phyloP scores from a whole-genome alignment of 2,113 vertebrate species.

The Ctenodactylus gundi region DNA sequence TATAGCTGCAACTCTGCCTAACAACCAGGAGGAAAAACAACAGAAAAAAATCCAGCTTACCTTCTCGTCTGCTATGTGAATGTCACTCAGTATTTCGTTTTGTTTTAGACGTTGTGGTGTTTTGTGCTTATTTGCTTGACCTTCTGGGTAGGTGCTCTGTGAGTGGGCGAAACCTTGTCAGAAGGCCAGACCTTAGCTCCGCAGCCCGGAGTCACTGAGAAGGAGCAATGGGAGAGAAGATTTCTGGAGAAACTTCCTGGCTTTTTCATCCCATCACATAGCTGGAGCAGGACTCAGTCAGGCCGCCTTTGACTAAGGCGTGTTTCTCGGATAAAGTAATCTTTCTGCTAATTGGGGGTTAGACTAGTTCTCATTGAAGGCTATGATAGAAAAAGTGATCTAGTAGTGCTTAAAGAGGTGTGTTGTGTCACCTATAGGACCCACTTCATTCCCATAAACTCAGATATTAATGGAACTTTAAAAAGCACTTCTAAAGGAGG shows the following conservation, averaged over 20 bases:
- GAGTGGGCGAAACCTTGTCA: neutral
- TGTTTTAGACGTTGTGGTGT: neutral
- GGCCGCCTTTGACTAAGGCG: neutral
- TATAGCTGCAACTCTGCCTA: constrained; percentile 10
- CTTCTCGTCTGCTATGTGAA: neutral
- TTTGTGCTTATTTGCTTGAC: neutral
- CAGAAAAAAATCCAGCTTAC: neutral
- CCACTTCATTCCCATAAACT: neutral
- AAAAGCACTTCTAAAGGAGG: neutral
- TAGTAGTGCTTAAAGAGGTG: neutral
- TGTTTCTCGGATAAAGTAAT: constrained; percentile 13
- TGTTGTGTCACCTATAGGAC: neutral
- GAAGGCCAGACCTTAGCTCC: neutral
- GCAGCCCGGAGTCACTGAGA: neutral
- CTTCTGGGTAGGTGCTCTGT: neutral
- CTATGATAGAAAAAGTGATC: neutral
- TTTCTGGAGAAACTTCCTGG: neutral
- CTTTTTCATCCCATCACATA: neutral
- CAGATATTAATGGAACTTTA: neutral
- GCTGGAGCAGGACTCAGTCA: neutral
- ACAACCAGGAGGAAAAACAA: neutral
- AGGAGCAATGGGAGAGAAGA: neutral
- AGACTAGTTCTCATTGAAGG: neutral
- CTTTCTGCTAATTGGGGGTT: neutral
- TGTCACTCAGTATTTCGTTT: neutral